These are phyloP conservation scores for Dunckerocampus dactyliophorus DNA, from an alignment of 2,113 vertebrate genomes.

Conservation along the genomic window DNA sequence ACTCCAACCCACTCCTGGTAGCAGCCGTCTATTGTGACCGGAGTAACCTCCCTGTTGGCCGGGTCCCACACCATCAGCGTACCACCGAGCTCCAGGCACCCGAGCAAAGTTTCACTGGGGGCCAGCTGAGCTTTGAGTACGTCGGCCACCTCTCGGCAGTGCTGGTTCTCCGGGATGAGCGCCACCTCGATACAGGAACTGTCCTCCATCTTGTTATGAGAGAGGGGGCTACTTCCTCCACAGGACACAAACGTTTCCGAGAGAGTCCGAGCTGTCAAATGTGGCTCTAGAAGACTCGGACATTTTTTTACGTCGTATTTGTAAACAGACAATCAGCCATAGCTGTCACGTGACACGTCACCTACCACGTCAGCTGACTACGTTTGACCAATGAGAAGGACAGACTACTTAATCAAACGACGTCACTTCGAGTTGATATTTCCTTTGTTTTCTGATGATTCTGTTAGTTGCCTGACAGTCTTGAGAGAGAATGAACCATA, in stretches of 20 bases:
- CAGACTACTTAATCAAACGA: slow-evolving; percentile 9
- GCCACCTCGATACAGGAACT: slow-evolving; percentile 53
- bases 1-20: slow-evolving; percentile 61
- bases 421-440: background rate
- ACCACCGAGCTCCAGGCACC: slow-evolving; percentile 41
- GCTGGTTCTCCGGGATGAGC: slow-evolving; percentile 48
- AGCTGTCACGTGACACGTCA: slow-evolving; percentile 30
- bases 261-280: too few relatives aligned
- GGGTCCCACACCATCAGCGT: slow-evolving; percentile 54
- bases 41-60: slow-evolving; percentile 28
- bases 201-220: background rate
- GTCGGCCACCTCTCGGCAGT: slow-evolving; percentile 24
- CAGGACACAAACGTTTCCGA: background rate
- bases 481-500: too few relatives aligned
- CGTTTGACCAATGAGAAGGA: slow-evolving; percentile 18
- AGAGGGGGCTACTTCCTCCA: background rate
- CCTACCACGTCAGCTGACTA: slow-evolving; percentile 43
- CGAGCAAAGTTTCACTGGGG: slow-evolving; percentile 51
- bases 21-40: slow-evolving; percentile 28
- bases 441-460: background rate
- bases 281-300: background rate
- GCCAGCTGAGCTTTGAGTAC: slow-evolving; percentile 42
- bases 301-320: background rate
- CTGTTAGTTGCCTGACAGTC: too few relatives aligned
- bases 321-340: slow-evolving; percentile 2